Conservation (phyloP, 2,888 invertebrate species). For the Clitarchus hookeri region DNA sequence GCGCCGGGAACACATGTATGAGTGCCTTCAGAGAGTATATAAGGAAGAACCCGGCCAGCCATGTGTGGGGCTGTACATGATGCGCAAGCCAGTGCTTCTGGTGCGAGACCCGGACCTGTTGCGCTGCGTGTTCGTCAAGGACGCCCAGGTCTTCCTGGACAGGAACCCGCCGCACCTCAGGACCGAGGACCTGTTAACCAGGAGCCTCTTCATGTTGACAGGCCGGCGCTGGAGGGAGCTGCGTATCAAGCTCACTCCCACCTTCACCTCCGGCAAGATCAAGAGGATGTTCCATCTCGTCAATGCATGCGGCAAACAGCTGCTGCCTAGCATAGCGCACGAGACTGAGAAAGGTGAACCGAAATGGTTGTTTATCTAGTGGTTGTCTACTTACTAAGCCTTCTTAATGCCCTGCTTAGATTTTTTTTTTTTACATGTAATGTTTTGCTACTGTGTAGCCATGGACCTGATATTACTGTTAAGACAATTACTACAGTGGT, state of each 20-base stretch:
- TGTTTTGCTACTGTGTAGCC: no score
- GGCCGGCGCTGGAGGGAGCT: constrained; percentile 29
- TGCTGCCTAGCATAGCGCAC: not conserved
- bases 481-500: no score
- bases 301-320: constrained; percentile 25
- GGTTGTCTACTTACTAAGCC: no score
- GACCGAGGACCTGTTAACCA: constrained; percentile 23
- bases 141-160: constrained; percentile 28
- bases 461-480: no score
- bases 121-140: constrained; percentile 32
- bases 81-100: constrained; percentile 27
- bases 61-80: constrained; percentile 29
- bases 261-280: constrained; percentile 34
- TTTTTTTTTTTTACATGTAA: no score
- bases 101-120: constrained; percentile 23
- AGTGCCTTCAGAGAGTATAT: constrained; percentile 19
- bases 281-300: constrained; percentile 33
- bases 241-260: constrained; percentile 23
- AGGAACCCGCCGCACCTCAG: not conserved
- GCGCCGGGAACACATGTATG: not conserved
- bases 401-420: no score
- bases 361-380: not conserved
- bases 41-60: not conserved
- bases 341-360: not conserved
- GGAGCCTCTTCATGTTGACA: constrained; percentile 24